Conservation (phyloP, 2,113 vertebrate species). For the Motacilla alba region DNA sequence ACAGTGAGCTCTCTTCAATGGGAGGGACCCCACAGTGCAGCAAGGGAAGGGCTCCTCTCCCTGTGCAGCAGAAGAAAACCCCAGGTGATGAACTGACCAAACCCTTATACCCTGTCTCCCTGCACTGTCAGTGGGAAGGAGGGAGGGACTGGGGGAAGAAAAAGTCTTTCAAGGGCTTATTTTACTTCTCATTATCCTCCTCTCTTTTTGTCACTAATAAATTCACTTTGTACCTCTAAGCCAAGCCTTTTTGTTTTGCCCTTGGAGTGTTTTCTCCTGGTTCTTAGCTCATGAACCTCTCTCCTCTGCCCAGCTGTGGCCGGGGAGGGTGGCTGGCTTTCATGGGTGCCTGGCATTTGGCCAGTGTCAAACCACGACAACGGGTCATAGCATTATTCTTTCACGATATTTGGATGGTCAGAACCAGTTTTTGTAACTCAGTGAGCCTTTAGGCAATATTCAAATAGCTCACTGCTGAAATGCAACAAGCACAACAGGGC, state of each 20-base stretch:
- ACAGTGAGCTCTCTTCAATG: fast-evolving
- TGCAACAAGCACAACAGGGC: neutral
- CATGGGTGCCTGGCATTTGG: neutral
- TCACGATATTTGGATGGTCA: neutral
- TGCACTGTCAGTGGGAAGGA: fast-evolving
- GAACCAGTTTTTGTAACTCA: neutral
- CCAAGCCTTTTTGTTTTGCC: neutral
- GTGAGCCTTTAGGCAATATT: neutral
- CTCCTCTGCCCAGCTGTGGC: no score
- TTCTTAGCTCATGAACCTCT: neutral
- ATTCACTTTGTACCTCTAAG: no score
- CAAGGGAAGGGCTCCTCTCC: neutral
- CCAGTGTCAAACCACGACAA: no score
- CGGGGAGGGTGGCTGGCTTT: neutral
- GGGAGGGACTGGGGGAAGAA: neutral
- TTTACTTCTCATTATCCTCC: neutral
- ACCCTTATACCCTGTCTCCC: no score
- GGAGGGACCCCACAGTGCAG: fast-evolving
- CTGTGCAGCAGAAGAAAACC: neutral
- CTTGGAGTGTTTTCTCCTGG: neutral
- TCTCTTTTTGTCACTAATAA: neutral
- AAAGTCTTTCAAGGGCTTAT: neutral
- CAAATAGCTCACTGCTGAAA: neutral
- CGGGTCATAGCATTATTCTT: neutral
- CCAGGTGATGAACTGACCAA: neutral